Base-by-base conservation (phyloP, 2,888 invertebrate species). In the Athalia circularis region DNA sequence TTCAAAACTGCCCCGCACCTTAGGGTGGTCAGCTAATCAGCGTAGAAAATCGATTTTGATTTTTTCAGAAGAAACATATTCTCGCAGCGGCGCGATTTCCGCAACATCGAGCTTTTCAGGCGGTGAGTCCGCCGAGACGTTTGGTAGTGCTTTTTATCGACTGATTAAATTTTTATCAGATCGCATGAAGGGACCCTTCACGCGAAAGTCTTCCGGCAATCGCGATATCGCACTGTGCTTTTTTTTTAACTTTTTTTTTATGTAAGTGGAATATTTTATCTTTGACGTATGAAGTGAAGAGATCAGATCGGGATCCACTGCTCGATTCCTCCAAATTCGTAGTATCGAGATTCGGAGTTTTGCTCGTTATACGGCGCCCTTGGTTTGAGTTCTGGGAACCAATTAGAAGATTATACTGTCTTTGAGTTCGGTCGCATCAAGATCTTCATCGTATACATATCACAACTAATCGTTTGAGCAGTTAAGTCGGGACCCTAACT, bases 121-220 rank as follows among this genome's bases (percentile, higher is more conserved):
- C 15, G 72, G 72, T 72, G 43, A 72, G 72, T 68, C 48, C 47
- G 9, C 13, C 59, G 13, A 4, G 29, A 9, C 4, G 5, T 59
- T 7, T 13, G 72, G 72, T 57, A 13, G 13, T 7, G 13, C 57
- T 72, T 45, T 59, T 72, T 72, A 52, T 43, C 45, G 72, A 43
- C 45, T 72, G 72, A 72, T 72, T 72, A 72, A 72, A 72, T 59
- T 59, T 29, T 72, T 59, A 72, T 72, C 47, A 59, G 9, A 72
- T 45, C 45, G 13, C 45, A n/a, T n/a, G 59, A 47, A 47, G 52
- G 57, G 59, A 47, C 72, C 47, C 59, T 29, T 29, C 29, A 2
- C 29, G 29, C 29, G 29, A 2, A 0, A 29, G 29, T 57, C 59
- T 47, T 13, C 8, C 9, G 68, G 67, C 54, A 52, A 52, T 68